Conservation (phyloP, 2,113 vertebrate species). For the Carlito syrichta region DNA sequence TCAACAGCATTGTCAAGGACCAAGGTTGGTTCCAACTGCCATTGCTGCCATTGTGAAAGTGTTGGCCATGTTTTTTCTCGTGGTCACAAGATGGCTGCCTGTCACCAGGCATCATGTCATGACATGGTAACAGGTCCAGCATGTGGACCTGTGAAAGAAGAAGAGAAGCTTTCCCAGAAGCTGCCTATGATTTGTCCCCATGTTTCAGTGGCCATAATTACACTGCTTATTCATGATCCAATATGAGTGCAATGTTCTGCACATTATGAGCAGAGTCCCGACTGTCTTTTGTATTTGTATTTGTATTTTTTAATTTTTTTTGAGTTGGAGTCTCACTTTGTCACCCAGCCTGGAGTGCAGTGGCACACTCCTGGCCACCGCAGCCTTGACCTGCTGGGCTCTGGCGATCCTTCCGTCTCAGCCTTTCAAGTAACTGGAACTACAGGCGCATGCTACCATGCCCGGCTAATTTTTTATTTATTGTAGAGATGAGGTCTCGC, state of each 20-base stretch:
- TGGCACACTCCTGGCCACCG: too few relatives aligned
- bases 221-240: background rate
- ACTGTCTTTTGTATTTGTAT: background rate
- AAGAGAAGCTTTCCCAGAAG: background rate
- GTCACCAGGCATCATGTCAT: background rate
- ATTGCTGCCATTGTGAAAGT: background rate
- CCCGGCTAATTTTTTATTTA: too few relatives aligned
- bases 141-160: too few relatives aligned
- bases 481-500: too few relatives aligned
- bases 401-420: too few relatives aligned
- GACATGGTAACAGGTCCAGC: rapidly evolving
- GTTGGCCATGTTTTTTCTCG: background rate
- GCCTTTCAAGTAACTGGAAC: too few relatives aligned
- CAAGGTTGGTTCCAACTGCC: background rate
- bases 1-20: background rate
- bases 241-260: background rate
- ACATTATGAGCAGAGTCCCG: background rate
- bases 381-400: too few relatives aligned
- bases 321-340: too few relatives aligned
- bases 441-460: too few relatives aligned
- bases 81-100: background rate
- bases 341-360: too few relatives aligned
- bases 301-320: too few relatives aligned
- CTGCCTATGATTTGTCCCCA: background rate
- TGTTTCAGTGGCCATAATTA: background rate